A percentile compares a stretch with the other conserved stretches of the same genome.
phyloP scores from a whole-genome alignment of 1,140 invertebrate genomes.

The Babylonia areolata region DNA sequence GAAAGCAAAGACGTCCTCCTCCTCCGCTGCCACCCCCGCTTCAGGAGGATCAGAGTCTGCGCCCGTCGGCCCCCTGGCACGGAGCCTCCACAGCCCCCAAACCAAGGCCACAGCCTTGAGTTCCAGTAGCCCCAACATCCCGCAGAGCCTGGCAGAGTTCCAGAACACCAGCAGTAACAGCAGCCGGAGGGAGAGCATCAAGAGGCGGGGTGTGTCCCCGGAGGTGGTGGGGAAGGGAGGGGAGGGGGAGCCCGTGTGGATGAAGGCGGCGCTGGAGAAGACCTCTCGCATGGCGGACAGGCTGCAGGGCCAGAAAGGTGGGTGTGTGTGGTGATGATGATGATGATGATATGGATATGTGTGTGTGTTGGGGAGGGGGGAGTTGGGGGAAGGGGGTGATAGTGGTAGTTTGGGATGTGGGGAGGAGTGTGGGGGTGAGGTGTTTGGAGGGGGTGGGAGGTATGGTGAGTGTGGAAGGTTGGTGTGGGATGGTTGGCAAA shows the following conservation, averaged over 20 bases:
- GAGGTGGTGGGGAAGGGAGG: background rate
- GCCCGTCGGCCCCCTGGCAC: background rate
- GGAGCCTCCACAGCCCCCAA: background rate
- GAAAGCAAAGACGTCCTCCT: background rate
- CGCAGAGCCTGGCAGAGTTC: too few relatives aligned
- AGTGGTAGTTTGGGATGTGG: background rate
- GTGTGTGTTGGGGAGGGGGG: background rate
- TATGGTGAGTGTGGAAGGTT: too few relatives aligned
- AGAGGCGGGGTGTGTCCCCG: background rate
- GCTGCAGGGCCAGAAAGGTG: background rate
- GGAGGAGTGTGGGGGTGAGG: background rate
- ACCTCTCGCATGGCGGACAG: background rate
- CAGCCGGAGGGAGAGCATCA: too few relatives aligned
- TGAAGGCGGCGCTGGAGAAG: slow-evolving; percentile 7
- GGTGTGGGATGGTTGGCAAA: too few relatives aligned
- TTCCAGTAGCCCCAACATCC: too few relatives aligned
- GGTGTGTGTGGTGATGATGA: background rate
- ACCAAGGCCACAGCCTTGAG: background rate
- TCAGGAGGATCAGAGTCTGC: too few relatives aligned
- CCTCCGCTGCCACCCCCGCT: background rate
- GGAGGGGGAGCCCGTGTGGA: background rate
- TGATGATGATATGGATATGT: background rate
- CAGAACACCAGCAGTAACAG: too few relatives aligned
- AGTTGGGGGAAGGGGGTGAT: background rate
- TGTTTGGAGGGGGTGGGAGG: too few relatives aligned